phyloP scores from a whole-genome alignment of 2,888 invertebrate genomes.

The Argyra leucocephala region DNA sequence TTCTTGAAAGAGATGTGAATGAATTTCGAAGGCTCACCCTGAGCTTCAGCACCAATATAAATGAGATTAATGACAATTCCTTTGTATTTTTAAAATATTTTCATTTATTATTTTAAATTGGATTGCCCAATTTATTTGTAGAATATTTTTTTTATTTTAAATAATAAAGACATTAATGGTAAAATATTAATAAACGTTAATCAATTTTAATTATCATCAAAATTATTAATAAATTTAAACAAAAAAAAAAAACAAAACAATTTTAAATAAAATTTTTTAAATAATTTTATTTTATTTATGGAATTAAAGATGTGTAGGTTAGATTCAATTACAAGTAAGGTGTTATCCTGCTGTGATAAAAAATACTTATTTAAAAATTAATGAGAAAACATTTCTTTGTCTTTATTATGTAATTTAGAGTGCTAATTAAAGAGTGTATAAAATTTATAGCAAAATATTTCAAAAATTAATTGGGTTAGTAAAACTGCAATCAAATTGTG shows the following conservation, averaged over 20 bases:
- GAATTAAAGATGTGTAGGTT: background rate
- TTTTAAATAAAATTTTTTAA: too few relatives aligned
- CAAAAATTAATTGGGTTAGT: background rate
- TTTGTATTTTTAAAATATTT: too few relatives aligned
- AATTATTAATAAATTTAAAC: background rate
- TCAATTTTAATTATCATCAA: background rate
- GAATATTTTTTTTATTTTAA: too few relatives aligned
- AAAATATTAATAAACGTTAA: background rate
- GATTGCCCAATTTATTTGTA: too few relatives aligned
- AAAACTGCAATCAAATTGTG: background rate
- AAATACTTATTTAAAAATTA: background rate
- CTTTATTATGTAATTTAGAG: background rate
- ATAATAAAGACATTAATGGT: background rate
- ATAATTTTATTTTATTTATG: background rate
- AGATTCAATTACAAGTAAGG: background rate
- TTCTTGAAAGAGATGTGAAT: too few relatives aligned
- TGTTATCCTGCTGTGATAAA: background rate
- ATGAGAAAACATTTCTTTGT: background rate
- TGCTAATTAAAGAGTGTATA: background rate
- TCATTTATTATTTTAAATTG: too few relatives aligned
- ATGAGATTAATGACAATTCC: too few relatives aligned
- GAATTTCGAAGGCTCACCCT: too few relatives aligned
- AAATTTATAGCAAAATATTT: background rate
- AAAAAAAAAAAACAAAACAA: too few relatives aligned
- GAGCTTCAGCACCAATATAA: too few relatives aligned